Conservation (phyloP, 2,797 vertebrate species). For the Prionace glauca region DNA sequence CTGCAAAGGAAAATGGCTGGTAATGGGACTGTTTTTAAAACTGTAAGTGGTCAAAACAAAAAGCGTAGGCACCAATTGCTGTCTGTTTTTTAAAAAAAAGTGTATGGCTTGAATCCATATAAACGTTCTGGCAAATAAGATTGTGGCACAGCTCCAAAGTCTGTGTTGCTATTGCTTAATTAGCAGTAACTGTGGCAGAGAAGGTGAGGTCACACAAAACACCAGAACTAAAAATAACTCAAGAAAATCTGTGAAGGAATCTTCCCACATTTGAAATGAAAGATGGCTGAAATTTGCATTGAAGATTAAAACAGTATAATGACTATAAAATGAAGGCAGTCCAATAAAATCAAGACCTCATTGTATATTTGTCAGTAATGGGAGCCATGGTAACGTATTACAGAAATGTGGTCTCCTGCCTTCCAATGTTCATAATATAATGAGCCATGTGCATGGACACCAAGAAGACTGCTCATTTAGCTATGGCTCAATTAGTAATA, state of each 20-base stretch:
- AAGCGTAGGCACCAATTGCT: not conserved
- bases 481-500: not conserved
- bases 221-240: not conserved
- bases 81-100: not conserved
- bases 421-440: not conserved
- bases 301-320: not conserved
- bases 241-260: not conserved
- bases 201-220: not conserved
- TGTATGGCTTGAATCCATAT: not conserved
- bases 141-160: not conserved
- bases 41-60: not conserved
- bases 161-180: not conserved
- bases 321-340: not conserved
- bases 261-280: not conserved
- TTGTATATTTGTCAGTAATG: not conserved
- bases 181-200: not conserved
- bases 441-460: not conserved
- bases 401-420: not conserved
- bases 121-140: not conserved
- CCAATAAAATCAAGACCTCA: not conserved
- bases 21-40: not conserved
- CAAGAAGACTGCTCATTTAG: not conserved
- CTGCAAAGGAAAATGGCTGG: too few relatives aligned
- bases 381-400: not conserved
- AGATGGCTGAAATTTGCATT: not conserved